A percentile compares a stretch with the other conserved stretches of the same genome.
Conservation (phyloP, 1,140 invertebrate species). For the Nomia melanderi region DNA sequence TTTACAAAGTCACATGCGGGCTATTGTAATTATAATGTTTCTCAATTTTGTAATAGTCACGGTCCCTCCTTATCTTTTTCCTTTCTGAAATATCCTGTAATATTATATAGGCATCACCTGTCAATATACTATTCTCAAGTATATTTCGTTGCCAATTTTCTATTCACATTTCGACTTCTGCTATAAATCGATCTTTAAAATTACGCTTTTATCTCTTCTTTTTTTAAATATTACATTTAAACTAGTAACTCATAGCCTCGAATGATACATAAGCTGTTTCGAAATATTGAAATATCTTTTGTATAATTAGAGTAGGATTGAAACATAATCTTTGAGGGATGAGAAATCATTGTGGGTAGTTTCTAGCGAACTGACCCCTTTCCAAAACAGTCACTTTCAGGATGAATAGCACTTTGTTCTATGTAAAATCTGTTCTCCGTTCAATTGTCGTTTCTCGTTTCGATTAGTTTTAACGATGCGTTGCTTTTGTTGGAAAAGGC, state of each 20-base stretch:
- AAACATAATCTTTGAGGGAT: constrained; percentile 40
- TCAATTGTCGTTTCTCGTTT: background rate
- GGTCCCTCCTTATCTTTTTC: constrained; percentile 23
- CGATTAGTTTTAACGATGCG: constrained; percentile 1
- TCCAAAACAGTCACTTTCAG: constrained; percentile 57
- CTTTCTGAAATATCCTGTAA: background rate
- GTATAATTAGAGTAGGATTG: constrained; percentile 2
- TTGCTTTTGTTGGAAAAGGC: constrained; percentile 16
- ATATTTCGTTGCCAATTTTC: constrained; percentile 7
- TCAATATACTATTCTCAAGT: constrained; percentile 16
- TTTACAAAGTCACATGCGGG: constrained; percentile 43
- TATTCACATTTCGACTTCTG: constrained; percentile 9
- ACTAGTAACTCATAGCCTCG: constrained; percentile 30
- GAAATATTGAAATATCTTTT: constrained; percentile 15
- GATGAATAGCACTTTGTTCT: constrained; percentile 49
- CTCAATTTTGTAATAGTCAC: constrained; percentile 25
- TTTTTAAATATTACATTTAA: background rate
- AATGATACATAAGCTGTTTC: constrained; percentile 9
- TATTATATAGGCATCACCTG: constrained; percentile 23
- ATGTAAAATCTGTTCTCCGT: background rate
- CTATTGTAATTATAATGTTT: constrained; percentile 40
- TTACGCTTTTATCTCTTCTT: background rate
- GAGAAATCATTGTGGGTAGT: constrained; percentile 36
- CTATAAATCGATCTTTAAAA: constrained; percentile 27
- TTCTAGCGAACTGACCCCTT: constrained; percentile 25